phyloP scores from a whole-genome alignment of 1,140 invertebrate species.

The Helicorthomorpha holstii region DNA sequence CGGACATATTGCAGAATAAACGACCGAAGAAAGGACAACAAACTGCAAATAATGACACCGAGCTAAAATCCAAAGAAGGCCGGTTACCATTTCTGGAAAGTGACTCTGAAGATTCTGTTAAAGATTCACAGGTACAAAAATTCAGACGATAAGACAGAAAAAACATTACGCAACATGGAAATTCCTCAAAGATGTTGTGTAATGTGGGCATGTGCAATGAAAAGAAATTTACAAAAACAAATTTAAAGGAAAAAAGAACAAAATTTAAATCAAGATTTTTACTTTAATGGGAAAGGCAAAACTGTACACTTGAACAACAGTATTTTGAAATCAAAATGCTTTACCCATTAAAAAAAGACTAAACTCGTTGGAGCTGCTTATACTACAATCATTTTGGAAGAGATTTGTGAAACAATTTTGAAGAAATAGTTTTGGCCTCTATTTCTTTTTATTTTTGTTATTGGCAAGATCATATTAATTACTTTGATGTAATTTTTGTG shows the following conservation, averaged over 20 bases:
- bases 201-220: not conserved
- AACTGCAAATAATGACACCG: not conserved
- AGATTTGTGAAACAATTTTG: too few relatives aligned
- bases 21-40: not conserved
- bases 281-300: not conserved
- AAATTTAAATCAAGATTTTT: not conserved
- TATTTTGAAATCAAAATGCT: too few relatives aligned
- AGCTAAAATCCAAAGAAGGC: not conserved
- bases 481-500: not conserved
- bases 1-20: not conserved
- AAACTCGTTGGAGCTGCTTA: too few relatives aligned
- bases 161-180: not conserved
- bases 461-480: not conserved
- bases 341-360: too few relatives aligned
- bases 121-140: not conserved
- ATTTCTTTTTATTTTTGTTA: too few relatives aligned
- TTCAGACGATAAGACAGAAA: not conserved
- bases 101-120: constrained; percentile 6
- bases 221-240: not conserved
- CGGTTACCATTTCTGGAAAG: constrained; percentile 4
- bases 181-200: not conserved
- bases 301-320: too few relatives aligned
- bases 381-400: too few relatives aligned
- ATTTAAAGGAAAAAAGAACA: not conserved
- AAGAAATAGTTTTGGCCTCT: too few relatives aligned